These are phyloP conservation scores for Tauraco erythrolophus DNA, from an alignment of 2,113 vertebrate genomes.

Conservation along the genomic window DNA sequence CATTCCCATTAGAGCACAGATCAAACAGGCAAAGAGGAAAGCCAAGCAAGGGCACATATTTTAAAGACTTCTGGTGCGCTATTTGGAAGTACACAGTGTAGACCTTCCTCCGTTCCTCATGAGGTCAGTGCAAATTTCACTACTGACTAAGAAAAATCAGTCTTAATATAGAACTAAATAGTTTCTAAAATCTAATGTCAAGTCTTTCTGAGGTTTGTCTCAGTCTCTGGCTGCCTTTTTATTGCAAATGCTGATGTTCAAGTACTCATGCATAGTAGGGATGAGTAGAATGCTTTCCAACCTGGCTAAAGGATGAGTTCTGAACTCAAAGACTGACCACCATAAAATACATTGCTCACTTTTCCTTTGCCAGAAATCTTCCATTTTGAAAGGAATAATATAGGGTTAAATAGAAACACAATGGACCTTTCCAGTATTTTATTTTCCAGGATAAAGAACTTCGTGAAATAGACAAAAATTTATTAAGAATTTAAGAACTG, in stretches of 20 bases:
- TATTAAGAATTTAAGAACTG: background rate
- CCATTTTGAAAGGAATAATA: background rate
- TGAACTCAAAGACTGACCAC: background rate
- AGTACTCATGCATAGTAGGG: background rate
- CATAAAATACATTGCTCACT: background rate
- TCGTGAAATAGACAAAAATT: background rate
- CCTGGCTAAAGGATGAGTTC: background rate
- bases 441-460: background rate
- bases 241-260: background rate
- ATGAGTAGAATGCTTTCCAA: background rate
- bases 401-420: background rate
- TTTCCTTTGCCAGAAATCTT: background rate
- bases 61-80: background rate
- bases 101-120: background rate
- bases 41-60: background rate
- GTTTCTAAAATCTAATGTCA: background rate
- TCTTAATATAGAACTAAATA: background rate
- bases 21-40: background rate
- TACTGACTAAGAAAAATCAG: background rate
- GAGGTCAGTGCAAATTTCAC: background rate
- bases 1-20: background rate
- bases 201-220: background rate
- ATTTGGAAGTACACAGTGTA: background rate
- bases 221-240: background rate
- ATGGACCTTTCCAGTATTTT: fast-evolving